Conservation (phyloP, 2,888 invertebrate genomes). For the Xiphydria camelus region DNA sequence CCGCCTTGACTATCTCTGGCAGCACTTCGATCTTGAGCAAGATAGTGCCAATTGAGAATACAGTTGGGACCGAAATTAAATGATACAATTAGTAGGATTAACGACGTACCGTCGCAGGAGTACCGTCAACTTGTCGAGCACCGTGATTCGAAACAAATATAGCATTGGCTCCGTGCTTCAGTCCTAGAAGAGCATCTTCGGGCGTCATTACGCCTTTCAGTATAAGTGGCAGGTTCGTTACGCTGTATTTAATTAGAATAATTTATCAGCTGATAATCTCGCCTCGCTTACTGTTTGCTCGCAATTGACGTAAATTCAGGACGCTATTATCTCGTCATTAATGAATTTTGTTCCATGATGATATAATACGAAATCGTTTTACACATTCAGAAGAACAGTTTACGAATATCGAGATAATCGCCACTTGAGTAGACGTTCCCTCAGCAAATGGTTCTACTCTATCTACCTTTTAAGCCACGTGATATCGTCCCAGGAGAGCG, state of each 20-base stretch:
- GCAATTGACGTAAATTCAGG: no score
- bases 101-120: slow-evolving; percentile 73
- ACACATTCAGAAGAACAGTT: no score
- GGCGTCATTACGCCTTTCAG: slow-evolving; percentile 85
- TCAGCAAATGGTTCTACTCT: no score
- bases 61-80: neutral
- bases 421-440: no score
- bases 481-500: slow-evolving; percentile 85
- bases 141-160: slow-evolving; percentile 95
- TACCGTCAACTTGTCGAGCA: slow-evolving; percentile 85
- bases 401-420: no score
- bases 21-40: slow-evolving; percentile 76
- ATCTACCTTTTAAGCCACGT: slow-evolving; percentile 76
- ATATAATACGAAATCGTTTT: no score
- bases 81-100: neutral
- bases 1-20: slow-evolving; percentile 76
- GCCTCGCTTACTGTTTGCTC: no score
- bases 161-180: slow-evolving; percentile 74
- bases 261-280: no score
- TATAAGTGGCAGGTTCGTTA: slow-evolving; percentile 79
- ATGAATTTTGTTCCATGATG: no score
- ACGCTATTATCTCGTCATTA: no score
- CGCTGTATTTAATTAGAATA: slow-evolving; percentile 54
- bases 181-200: slow-evolving; percentile 81
- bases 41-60: no score